Percentiles rank a stretch among this genome's conserved stretches.
These are phyloP conservation scores for Glaucomys volans DNA, from an alignment of 2,113 vertebrate species.

Conservation along the genomic window DNA sequence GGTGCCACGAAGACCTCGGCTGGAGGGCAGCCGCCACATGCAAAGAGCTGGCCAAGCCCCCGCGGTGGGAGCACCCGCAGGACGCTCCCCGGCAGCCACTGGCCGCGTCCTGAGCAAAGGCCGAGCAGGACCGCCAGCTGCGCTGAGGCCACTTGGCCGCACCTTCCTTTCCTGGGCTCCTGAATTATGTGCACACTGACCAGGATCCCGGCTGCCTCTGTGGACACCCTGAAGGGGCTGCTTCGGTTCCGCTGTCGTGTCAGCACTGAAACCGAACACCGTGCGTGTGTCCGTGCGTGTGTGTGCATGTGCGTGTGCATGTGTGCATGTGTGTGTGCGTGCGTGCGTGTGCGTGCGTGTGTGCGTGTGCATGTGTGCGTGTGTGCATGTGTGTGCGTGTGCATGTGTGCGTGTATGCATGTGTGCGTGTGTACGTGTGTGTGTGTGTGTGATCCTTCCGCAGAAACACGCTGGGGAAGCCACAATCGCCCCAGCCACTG, in stretches of 20 bases:
- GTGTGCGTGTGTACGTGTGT: no score
- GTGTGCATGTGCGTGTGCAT: no score
- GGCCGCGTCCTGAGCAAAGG: not conserved
- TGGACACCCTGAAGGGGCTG: not conserved
- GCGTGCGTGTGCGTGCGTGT: no score
- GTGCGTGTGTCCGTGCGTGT: no score
- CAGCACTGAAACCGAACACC: not conserved
- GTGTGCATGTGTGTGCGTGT: no score
- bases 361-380: no score
- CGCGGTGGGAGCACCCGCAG: accelerated
- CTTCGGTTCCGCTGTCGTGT: not conserved
- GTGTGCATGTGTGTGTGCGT: no score
- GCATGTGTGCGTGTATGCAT: no score
- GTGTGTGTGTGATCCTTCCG: not conserved
- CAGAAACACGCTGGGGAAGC: not conserved
- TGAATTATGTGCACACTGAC: no score
- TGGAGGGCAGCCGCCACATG: not conserved
- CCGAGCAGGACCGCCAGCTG: accelerated
- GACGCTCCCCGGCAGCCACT: accelerated
- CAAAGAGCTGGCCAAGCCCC: accelerated
- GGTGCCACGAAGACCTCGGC: not conserved
- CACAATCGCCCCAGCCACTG: not conserved
- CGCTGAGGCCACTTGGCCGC: not conserved
- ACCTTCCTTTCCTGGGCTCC: not conserved
- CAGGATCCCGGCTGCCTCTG: no score